phyloP scores from a whole-genome alignment of 2,797 vertebrate genomes.

The Gymnocypris eckloni region DNA sequence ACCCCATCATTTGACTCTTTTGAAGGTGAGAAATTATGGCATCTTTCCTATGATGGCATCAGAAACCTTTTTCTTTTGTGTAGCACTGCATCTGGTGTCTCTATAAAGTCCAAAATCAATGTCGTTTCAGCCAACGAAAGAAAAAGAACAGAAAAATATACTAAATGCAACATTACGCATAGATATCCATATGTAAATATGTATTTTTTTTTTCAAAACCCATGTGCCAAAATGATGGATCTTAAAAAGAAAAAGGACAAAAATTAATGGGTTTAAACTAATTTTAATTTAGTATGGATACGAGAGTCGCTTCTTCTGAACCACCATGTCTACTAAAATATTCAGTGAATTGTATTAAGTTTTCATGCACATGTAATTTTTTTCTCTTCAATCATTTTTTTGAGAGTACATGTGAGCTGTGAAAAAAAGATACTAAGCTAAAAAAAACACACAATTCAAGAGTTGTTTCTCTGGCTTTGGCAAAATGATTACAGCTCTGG shows the following conservation, averaged over 20 bases:
- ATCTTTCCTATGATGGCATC: not conserved
- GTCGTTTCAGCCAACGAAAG: not conserved
- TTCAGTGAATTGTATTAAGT: slow-evolving; percentile 54
- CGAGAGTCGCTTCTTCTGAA: slow-evolving; percentile 46
- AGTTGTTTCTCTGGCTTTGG: not conserved
- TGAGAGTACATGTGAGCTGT: slow-evolving; percentile 6
- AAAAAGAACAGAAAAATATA: not conserved
- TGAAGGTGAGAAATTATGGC: not conserved
- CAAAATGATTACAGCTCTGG: slow-evolving; percentile 21
- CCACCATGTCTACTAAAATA: slow-evolving; percentile 57
- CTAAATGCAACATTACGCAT: not conserved
- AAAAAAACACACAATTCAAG: not conserved
- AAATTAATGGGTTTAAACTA: not conserved
- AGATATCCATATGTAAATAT: not conserved
- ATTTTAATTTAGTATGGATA: slow-evolving; percentile 44
- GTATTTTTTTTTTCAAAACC: not conserved
- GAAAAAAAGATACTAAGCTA: slow-evolving; percentile 17
- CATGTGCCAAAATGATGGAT: not conserved
- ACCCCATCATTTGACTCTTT: not conserved
- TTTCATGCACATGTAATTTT: slow-evolving; percentile 47
- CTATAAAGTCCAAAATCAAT: not conserved
- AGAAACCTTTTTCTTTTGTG: not conserved
- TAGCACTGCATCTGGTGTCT: not conserved
- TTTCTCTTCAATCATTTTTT: not conserved
- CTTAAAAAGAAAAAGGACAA: not conserved